These are phyloP conservation scores for Fringilla coelebs DNA, from an alignment of 2,797 vertebrate species.

Conservation along the genomic window DNA sequence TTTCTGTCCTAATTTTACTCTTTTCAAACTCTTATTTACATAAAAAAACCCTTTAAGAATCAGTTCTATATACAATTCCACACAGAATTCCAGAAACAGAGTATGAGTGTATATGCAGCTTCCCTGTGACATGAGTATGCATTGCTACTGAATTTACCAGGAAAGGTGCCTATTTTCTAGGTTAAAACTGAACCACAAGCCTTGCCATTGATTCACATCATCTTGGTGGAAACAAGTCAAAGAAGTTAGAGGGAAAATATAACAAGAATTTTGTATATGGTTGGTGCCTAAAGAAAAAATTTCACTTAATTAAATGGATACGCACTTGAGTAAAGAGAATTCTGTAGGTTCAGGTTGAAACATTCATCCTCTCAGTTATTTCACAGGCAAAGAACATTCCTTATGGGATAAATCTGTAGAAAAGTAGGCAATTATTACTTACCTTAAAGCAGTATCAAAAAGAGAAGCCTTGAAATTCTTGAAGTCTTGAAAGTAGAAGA, in stretches of 20 bases:
- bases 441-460: neutral
- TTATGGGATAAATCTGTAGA: neutral
- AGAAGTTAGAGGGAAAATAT: neutral
- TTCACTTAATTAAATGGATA: neutral
- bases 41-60: neutral
- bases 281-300: neutral
- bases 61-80: neutral
- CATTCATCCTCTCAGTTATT: neutral
- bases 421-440: neutral
- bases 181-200: neutral
- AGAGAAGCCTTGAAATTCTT: neutral
- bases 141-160: neutral
- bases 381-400: neutral
- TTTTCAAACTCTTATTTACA: neutral
- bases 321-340: neutral
- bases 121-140: neutral
- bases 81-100: neutral
- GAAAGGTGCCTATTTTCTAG: neutral
- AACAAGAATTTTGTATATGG: neutral
- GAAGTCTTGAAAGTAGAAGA: neutral
- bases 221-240: neutral
- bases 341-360: neutral
- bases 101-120: neutral
- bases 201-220: neutral
- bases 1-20: neutral